These are phyloP conservation scores for Polylopha cassiicola DNA, from an alignment of 2,888 invertebrate genomes.

Conservation along the genomic window DNA sequence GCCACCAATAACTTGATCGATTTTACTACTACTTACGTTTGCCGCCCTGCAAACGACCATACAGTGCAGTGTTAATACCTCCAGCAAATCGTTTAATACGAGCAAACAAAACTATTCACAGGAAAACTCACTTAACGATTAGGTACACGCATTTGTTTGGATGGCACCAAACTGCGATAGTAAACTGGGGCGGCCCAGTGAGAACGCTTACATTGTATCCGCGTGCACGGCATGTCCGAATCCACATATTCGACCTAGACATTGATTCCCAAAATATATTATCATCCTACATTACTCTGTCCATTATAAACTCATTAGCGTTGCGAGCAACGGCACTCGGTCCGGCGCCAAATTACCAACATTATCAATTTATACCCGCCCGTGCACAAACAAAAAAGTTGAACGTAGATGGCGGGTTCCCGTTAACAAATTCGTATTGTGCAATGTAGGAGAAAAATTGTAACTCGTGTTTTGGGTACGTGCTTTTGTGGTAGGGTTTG, in stretches of 20 bases:
- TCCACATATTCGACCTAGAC: slow-evolving; percentile 60
- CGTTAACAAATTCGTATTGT: slow-evolving; percentile 77
- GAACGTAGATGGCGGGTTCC: slow-evolving; percentile 72
- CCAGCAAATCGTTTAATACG: too few relatives aligned
- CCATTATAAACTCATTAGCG: slow-evolving; percentile 77
- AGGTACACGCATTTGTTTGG: slow-evolving; percentile 10
- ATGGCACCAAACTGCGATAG: slow-evolving; percentile 20
- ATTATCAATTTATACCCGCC: slow-evolving; percentile 74
- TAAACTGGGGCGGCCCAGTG: slow-evolving; percentile 15
- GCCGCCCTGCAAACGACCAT: too few relatives aligned
- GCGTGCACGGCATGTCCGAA: slow-evolving; percentile 15
- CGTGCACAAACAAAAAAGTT: slow-evolving; percentile 74
- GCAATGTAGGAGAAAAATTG: slow-evolving; percentile 75
- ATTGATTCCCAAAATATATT: slow-evolving; percentile 72
- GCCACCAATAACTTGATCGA: too few relatives aligned
- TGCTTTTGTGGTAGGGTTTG: slow-evolving; percentile 59
- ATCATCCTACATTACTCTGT: slow-evolving; percentile 68
- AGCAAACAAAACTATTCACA: too few relatives aligned
- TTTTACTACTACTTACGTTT: too few relatives aligned
- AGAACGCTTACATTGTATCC: slow-evolving; percentile 18
- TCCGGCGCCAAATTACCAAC: slow-evolving; percentile 73
- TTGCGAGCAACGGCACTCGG: slow-evolving; percentile 73
- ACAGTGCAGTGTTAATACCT: too few relatives aligned
- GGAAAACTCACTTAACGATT: too few relatives aligned
- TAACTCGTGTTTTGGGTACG: slow-evolving; percentile 64